These are phyloP conservation scores for Syngnathus floridae DNA, from an alignment of 2,113 vertebrate genomes.

Conservation along the genomic window DNA sequence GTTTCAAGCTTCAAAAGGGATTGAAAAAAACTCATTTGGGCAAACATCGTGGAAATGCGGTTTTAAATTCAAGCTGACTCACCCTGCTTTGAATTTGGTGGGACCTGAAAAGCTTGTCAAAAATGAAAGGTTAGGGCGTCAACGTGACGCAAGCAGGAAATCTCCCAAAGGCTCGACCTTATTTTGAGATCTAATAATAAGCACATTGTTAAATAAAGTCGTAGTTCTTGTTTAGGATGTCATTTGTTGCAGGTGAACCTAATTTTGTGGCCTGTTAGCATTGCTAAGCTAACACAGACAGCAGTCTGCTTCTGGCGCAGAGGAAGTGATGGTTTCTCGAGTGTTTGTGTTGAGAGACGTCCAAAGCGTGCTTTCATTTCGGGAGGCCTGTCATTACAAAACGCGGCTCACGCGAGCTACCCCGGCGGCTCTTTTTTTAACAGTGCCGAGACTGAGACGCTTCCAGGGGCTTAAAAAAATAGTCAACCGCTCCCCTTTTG, in stretches of 20 bases:
- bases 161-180: not conserved
- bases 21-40: not conserved
- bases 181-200: not conserved
- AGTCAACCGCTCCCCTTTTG: constrained; percentile 7
- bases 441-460: constrained; percentile 35
- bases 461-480: constrained; percentile 42
- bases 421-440: constrained; percentile 35
- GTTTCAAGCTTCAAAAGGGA: not conserved
- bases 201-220: not conserved
- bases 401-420: constrained; percentile 32
- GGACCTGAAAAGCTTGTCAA: not conserved
- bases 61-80: too few relatives aligned
- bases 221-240: not conserved
- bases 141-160: not conserved
- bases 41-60: not conserved
- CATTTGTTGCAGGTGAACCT: not conserved
- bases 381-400: constrained; percentile 48
- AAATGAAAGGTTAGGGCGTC: not conserved
- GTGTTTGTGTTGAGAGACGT: constrained; percentile 56
- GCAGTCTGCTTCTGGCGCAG: constrained; percentile 63
- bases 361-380: constrained; percentile 53
- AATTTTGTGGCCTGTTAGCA: constrained; percentile 5
- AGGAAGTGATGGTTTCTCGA: constrained; percentile 62
- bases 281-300: constrained; percentile 26
- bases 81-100: not conserved